Base-by-base conservation (phyloP, 2,888 invertebrate genomes). In the Netelia inedita region DNA sequence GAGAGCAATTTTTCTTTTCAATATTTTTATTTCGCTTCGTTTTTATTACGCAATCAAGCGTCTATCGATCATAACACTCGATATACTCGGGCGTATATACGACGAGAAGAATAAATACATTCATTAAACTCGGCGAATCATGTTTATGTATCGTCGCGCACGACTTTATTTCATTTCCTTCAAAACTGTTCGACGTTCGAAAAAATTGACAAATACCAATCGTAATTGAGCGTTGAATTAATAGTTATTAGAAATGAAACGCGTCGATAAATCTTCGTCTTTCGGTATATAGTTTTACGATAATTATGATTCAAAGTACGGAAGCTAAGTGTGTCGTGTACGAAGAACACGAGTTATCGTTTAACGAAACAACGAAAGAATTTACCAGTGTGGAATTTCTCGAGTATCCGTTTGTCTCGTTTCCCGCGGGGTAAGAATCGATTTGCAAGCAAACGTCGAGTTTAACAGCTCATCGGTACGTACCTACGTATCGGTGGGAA, bases 381-480 rank as follows among this genome's bases (percentile, higher is more conserved):
- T 71, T 71, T 46, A 28, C 1, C 65, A 65, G 57, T 65, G 75
- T 81, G 71, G n/a, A 76, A 82, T 82, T 76, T 50, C 72, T 50
- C 65, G 82, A 66, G 57, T n/a, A 6, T 61, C 23, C 11, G 21
- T 61, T 23, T 50, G 46, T 66, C 46, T 59, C 21, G n/a, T 14
- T 59, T 72, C 46, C 41, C 65, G n/a, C 19, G 10, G 11, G 61
- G 19, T 10, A 6, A n/a, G 63, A 69, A 82, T 75, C 81, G 75
- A 82, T 81, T 81, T 19, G 41, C 74, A 41, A 79, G 41, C 74
- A 50, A 79, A 61, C 23, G 61, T 73, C 61, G 73, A 61, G 57
- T 53, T 55, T n/a, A 55, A 57, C 35, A 57, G 65, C 66, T 41
- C 16, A 28, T 35, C 28, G 16, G 41, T 55, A 28, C 3, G 14